Conservation (phyloP, 2,113 vertebrate genomes). For the Caretta caretta region DNA sequence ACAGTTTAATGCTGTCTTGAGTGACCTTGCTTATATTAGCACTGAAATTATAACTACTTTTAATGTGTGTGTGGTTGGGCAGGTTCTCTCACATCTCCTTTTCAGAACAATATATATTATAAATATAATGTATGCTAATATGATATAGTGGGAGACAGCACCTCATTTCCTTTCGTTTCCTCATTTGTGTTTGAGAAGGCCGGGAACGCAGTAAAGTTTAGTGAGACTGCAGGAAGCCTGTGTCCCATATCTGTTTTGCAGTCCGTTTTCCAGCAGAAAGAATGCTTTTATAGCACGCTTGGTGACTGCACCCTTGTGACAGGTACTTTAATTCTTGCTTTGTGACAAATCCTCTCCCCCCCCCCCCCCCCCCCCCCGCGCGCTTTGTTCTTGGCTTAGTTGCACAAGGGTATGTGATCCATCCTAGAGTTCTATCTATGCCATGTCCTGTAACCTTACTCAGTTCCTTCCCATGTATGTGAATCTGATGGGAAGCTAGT, state of each 20-base stretch:
- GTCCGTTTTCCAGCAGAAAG: not conserved
- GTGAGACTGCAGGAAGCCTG: not conserved
- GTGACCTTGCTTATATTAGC: not conserved
- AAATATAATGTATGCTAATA: not conserved
- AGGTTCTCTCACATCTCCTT: not conserved
- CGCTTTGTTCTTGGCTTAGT: not conserved
- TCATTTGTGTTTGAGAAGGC: not conserved
- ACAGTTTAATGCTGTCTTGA: not conserved
- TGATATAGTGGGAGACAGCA: not conserved
- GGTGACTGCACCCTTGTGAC: not conserved
- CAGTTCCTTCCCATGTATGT: not conserved
- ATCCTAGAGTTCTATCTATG: not conserved
- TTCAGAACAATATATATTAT: no score
- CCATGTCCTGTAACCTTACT: slow-evolving; percentile 30
- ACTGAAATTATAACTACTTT: not conserved
- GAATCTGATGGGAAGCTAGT: slow-evolving; percentile 23
- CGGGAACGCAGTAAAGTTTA: not conserved
- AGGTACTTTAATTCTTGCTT: not conserved
- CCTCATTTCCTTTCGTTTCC: not conserved
- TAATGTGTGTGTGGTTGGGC: not conserved
- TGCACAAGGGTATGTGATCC: not conserved
- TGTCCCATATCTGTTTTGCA: not conserved
- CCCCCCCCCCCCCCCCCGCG: not conserved
- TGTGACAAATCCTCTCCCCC: not conserved
- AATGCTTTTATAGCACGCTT: not conserved